Percentiles rank a stretch among this genome's conserved stretches.
phyloP scores from a whole-genome alignment of 2,113 vertebrate genomes.

The Mastomys natalensis region DNA sequence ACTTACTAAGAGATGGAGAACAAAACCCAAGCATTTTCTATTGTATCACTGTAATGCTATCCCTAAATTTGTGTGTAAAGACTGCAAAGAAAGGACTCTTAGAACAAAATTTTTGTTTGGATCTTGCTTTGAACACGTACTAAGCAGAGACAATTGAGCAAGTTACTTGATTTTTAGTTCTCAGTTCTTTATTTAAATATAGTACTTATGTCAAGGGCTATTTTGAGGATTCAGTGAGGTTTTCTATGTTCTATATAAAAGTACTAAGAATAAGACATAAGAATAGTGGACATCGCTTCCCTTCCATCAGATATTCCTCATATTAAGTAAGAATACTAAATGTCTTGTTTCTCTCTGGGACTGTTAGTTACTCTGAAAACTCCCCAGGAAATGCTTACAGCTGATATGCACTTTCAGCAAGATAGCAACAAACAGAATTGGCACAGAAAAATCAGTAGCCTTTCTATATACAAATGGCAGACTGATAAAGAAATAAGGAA shows the following conservation, averaged over 20 bases:
- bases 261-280: neutral
- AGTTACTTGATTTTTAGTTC: neutral
- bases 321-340: neutral
- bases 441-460: neutral
- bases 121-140: neutral
- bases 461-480: neutral
- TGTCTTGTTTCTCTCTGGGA: neutral
- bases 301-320: neutral
- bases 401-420: neutral
- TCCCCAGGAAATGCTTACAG: neutral
- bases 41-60: neutral
- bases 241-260: neutral
- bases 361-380: neutral
- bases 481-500: neutral
- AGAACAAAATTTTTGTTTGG: constrained; percentile 7
- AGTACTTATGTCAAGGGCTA: neutral
- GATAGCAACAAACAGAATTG: neutral
- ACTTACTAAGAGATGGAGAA: neutral
- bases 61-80: neutral
- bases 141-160: neutral
- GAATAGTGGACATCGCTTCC: neutral
- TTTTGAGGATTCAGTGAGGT: neutral
- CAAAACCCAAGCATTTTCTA: neutral
- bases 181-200: neutral
- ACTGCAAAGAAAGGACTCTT: neutral